These are phyloP conservation scores for Patella vulgata DNA, from an alignment of 1,140 invertebrate genomes.

Conservation along the genomic window DNA sequence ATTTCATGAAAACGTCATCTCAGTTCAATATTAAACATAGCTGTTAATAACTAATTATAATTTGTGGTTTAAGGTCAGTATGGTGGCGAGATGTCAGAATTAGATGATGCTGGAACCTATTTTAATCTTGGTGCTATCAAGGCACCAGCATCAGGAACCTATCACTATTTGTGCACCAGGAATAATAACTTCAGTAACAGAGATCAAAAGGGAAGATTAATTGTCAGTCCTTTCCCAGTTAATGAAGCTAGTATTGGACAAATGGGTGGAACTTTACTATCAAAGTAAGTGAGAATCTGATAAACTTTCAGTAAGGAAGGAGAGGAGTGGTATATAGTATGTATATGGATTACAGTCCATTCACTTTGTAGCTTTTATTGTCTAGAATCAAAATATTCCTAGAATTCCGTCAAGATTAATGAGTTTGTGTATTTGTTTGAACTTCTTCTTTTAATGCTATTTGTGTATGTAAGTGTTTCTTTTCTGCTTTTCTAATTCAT, in stretches of 20 bases:
- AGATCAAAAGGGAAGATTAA: constrained; percentile 62
- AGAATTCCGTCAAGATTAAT: too few relatives aligned
- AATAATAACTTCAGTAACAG: constrained; percentile 67
- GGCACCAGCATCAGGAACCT: constrained; percentile 49
- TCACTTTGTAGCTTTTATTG: too few relatives aligned
- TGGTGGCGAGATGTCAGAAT: constrained; percentile 55
- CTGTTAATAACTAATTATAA: too few relatives aligned
- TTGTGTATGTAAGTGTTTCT: too few relatives aligned
- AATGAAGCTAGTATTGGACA: constrained; percentile 48
- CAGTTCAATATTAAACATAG: too few relatives aligned
- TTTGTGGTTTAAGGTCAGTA: constrained; percentile 48
- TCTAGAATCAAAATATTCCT: too few relatives aligned
- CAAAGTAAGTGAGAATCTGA: constrained; percentile 37
- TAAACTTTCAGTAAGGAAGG: not conserved
- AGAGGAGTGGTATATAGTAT: too few relatives aligned
- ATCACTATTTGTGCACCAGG: constrained; percentile 63
- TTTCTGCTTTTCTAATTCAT: too few relatives aligned
- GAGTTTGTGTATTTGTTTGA: too few relatives aligned
- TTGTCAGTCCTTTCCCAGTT: constrained; percentile 29
- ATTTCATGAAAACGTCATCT: too few relatives aligned
- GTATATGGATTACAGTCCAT: too few relatives aligned
- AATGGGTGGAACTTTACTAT: constrained; percentile 51
- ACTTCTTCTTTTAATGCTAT: too few relatives aligned
- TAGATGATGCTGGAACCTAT: constrained; percentile 65
- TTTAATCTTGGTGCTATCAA: constrained; percentile 59